Evolutionary conservation across 1,140 invertebrate species (phyloP), one percentile per base, ranked within the genome.

Genomic region (Habropoda laboriosa): DNA sequence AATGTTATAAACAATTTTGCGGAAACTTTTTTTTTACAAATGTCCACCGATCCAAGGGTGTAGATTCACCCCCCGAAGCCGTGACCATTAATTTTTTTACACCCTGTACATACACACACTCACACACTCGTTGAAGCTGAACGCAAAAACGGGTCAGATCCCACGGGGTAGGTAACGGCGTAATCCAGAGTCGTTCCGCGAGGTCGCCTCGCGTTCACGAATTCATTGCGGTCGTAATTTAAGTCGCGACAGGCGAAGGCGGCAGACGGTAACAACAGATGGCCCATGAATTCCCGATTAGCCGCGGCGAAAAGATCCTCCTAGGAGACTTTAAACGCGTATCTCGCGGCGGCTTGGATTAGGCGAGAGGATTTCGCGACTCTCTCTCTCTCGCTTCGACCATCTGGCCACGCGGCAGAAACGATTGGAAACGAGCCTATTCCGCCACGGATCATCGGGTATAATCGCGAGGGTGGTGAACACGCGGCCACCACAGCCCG

Each of bases 321-420:
- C 42, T 49, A 64, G n/a, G 72, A 45, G 45, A 81, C 73, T 70
- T 85, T 38, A 78, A 81, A 85, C 66, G 79, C 83, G 51, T n/a
- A n/a, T n/a, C n/a, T 58, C 70, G 45, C 21, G 61, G 79, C n/a
- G n/a, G 51, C 57, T 53, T 45, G 70, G 83, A 84, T 86, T 85
- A 86, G 51, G 49, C 58, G 27, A 51, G 42, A 63, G 83, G 85
- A 86, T 86, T 86, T 82, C 71, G 85, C 81, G 51, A 45, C 57
- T n/a, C n/a, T n/a, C n/a, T n/a, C n/a, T n/a, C n/a, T n/a, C 45
- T 49, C 74, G 66, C 80, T 53, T n/a, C 67, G 55, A 32, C 74
- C 87, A 87, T 87, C 82, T 89, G 86, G 83, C 76, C 71, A 16
- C 75, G 68, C 66, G 74, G 79, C 72, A 75, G 81, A 85, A 88